Base-by-base conservation (phyloP, 2,888 invertebrate species). In the Hydropsyche betteni region DNA sequence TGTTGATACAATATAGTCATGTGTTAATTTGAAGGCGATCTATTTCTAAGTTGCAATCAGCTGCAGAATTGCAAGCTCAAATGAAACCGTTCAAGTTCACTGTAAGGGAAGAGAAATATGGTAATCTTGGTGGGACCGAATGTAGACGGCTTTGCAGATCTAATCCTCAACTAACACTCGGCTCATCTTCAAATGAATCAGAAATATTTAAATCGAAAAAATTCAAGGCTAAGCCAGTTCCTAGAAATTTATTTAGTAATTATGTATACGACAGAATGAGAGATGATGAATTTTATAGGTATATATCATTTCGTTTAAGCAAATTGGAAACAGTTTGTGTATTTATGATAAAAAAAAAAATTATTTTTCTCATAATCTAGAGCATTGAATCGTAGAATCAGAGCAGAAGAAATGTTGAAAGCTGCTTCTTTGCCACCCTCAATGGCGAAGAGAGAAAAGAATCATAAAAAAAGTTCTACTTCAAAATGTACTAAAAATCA, bases 211-310 rank as follows among this genome's bases (percentile, higher is more conserved):
- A 16, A 80, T 79, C 5, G 79, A 89, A 88, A 80, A 84, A 86
- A 61, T 92, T 93, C 81, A 88, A 85, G 81, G 92, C 92, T 0
- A 90, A 90, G 79, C 92, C 92, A 0, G 89, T 92, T 8, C 92
- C 93, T 0, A 91, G 88, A 81, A 90, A 91, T 83, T 84, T 92
- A 33, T 92, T 92, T 81, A 91, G 91, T 14, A 91, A 91, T 81
- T 91, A 91, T 79, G 88, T 92, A 80, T 92, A 92, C 79, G 89
- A 90, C 79, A 91, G 90, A 82, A 90, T 91, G 88, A 88, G 91
- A 79, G 92, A 93, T 81, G 91, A 92, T 80, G 91, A 92, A 79
- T 93, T 90, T 84, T 92, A 91, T 83, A 88, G 91, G 91, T 92
- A 81, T 80, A 75, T 55, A 14, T 14, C 55, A 55, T 7, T 55